Evolutionary conservation across 1,140 invertebrate species (phyloP), one percentile per base, ranked within the genome.

Genomic region (Lepidurus packardi): DNA sequence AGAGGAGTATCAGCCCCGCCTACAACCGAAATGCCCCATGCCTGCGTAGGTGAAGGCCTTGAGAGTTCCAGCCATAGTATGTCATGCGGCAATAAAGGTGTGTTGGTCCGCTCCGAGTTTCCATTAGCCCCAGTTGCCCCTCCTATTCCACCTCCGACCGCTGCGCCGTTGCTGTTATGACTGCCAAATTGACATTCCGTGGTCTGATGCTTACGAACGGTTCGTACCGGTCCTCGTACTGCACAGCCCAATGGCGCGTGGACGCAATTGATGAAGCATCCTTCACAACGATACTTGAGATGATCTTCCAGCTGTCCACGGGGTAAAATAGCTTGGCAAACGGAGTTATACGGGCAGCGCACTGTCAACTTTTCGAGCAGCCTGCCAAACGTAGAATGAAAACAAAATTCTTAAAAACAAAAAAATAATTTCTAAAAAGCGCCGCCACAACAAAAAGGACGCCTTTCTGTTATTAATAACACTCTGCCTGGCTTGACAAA

Each of bases 1-100:
- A 88, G 81, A 43, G 87, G 87, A 24, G 87, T 88, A 81, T 88
- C 87, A 81, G 84, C 84, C 3, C 87, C 87, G 34, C 87, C 87
- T 16, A 88, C 87, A 75, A 88, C 85, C 79, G 85, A 65, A 65
- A 65, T n/a, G 1, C 53, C 53, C 53, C 53, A 65, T n/a, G 53
- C 16, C 6, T 65, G 53, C 16, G 53, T 65, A 13, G 53, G 13
- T 3, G 53, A 65, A 13, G 53, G 53, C 53, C 53, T 65, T 65
- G 53, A 65, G n/a, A 65, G 53, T 65, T 65, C 53, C 53, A 65
- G 13, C 53, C 53, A 65, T 7, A 65, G n/a, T 25, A 77, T 45
- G 65, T 77, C 44, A 77, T 47, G 47, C 16, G 65, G 16, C 2
- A 81, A 81, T 83, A 76, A 42, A 76, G 75, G 75, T 76, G 75